Percentiles rank a stretch among this genome's conserved stretches.
phyloP scores from a whole-genome alignment of 1,140 invertebrate species.

The Drosophila baimaii region DNA sequence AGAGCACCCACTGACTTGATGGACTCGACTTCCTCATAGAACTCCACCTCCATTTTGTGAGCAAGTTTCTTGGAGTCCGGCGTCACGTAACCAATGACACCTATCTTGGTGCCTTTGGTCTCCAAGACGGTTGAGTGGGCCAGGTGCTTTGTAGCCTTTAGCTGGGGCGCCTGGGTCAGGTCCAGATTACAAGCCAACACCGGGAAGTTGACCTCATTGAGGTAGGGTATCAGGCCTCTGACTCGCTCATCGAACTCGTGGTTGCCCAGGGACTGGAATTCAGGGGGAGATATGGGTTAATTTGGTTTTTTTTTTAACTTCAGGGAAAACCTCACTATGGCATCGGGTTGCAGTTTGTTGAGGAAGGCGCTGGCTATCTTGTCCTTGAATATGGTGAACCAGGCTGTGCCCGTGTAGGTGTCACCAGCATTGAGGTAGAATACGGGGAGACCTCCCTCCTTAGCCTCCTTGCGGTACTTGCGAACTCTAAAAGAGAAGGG shows the following conservation, averaged over 20 bases:
- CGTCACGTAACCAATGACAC: conserved; percentile 95
- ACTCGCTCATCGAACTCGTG: conserved; percentile 96
- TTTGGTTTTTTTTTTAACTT: no score
- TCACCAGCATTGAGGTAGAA: conserved; percentile 94
- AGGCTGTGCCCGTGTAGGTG: conserved; percentile 94
- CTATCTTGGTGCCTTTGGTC: conserved; percentile 88
- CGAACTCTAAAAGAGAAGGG: conserved; percentile 84
- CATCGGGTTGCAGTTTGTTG: conserved; percentile 91
- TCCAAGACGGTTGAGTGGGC: conserved; percentile 89
- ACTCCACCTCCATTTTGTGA: conserved; percentile 87
- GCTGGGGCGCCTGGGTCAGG: conserved; percentile 86
- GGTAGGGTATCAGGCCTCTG: conserved; percentile 89
- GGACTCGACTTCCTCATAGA: conserved; percentile 89
- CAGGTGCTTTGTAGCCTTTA: conserved; percentile 84
- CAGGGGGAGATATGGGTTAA: not conserved
- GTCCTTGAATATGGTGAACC: conserved; percentile 92
- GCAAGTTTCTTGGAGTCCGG: conserved; percentile 90
- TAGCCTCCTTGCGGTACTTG: conserved; percentile 85
- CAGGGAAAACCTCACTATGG: conserved; percentile 88
- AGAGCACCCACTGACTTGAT: conserved; percentile 85
- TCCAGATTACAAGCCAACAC: conserved; percentile 92
- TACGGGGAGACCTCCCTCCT: conserved; percentile 86
- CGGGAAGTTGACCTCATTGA: conserved; percentile 89
- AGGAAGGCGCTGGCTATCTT: conserved; percentile 90
- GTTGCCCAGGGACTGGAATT: conserved; percentile 92